These are phyloP conservation scores for Colletes collaris DNA, from an alignment of 2,888 invertebrate genomes.

Conservation along the genomic window DNA sequence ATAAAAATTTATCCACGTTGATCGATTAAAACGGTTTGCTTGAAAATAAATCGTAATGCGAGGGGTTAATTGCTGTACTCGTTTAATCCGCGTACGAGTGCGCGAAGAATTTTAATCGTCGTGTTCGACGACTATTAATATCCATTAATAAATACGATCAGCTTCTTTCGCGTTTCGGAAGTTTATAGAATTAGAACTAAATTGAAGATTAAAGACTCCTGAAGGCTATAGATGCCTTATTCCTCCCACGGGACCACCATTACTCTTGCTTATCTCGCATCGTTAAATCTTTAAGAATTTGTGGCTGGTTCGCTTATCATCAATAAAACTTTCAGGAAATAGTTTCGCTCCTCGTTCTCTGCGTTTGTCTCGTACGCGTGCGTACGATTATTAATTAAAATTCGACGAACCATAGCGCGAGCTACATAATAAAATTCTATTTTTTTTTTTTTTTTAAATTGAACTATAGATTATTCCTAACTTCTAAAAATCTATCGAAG, in stretches of 20 bases:
- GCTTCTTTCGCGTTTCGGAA: neutral
- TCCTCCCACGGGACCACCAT: slow-evolving; percentile 10
- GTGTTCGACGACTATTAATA: neutral
- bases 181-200: neutral
- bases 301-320: neutral
- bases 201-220: neutral
- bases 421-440: too few species aligned
- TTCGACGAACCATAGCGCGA: too few species aligned
- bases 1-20: too few species aligned
- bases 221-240: slow-evolving; percentile 10
- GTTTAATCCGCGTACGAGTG: too few species aligned
- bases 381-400: too few species aligned
- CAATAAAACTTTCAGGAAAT: slow-evolving; percentile 10
- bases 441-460: too few species aligned
- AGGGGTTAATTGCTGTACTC: too few species aligned
- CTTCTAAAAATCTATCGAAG: too few species aligned
- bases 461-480: too few species aligned
- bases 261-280: slow-evolving; percentile 22
- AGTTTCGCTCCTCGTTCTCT: neutral
- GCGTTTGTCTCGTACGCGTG: neutral
- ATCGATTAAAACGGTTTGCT: too few species aligned
- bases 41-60: too few species aligned
- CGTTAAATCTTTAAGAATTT: slow-evolving; percentile 21
- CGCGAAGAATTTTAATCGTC: too few species aligned
- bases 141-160: neutral